Evolutionary conservation across 1,140 invertebrate genomes (phyloP).

Genomic region (Pseudomyrmex cubaensis): DNA sequence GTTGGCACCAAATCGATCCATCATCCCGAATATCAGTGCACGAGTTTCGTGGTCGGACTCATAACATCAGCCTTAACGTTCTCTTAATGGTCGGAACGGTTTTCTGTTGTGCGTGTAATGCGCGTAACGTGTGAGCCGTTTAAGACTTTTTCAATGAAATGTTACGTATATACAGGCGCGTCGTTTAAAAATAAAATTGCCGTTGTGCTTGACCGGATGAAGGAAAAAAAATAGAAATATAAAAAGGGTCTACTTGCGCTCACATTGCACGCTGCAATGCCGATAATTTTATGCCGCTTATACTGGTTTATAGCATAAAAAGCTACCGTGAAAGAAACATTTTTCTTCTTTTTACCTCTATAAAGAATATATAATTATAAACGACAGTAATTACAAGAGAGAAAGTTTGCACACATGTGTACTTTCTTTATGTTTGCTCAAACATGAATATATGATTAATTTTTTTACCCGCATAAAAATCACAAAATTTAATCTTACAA

Average conservation of each 20-base stretch:
- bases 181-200: conserved; percentile 45
- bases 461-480: not conserved
- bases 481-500: not conserved
- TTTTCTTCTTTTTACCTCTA: conserved; percentile 23
- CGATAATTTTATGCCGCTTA: conserved; percentile 51
- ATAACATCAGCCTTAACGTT: conserved; percentile 47
- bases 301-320: conserved; percentile 21
- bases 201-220: conserved; percentile 17
- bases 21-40: conserved; percentile 55
- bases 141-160: conserved; percentile 24
- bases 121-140: conserved; percentile 1
- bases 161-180: conserved; percentile 3
- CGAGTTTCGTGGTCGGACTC: conserved; percentile 4
- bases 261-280: conserved; percentile 20
- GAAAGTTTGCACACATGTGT: not conserved
- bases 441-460: conserved; percentile 27
- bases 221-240: conserved; percentile 49
- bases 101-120: conserved; percentile 10
- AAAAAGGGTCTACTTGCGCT: conserved; percentile 25
- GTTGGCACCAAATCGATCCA: conserved; percentile 55
- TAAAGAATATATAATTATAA: conserved; percentile 27
- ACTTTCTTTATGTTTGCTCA: conserved; percentile 3
- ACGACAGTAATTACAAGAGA: not conserved
- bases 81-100: conserved; percentile 39
- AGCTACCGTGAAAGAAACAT: conserved; percentile 17